Percentiles rank a stretch among this genome's conserved stretches.
Conservation (phyloP, 2,113 vertebrate species). For the Miniopterus natalensis region DNA sequence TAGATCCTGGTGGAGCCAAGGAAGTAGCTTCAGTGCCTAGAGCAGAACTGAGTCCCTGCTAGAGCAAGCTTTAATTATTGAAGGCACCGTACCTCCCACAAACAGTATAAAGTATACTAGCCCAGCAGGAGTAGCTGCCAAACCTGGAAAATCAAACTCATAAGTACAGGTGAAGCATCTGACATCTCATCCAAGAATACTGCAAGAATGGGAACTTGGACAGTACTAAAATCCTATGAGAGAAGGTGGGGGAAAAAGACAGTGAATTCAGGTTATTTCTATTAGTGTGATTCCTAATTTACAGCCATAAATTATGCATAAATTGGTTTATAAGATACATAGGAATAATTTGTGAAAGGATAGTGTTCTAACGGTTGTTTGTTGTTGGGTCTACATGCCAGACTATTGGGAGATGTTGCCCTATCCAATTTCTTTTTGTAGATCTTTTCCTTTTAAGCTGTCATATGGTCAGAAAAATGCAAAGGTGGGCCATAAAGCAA, state of each 20-base stretch:
- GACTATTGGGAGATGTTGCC: not conserved
- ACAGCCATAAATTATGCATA: not conserved
- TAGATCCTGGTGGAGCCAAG: not conserved
- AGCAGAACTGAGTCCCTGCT: not conserved
- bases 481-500: not conserved
- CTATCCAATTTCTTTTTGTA: not conserved
- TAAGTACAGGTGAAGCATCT: not conserved
- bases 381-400: not conserved
- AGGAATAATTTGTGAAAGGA: not conserved
- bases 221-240: not conserved
- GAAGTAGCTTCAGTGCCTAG: not conserved
- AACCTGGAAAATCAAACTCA: not conserved
- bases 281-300: not conserved
- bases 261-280: not conserved
- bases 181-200: not conserved
- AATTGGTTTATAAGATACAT: not conserved
- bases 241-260: not conserved
- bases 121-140: not conserved
- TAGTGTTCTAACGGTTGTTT: not conserved
- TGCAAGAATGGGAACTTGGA: not conserved
- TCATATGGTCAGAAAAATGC: not conserved
- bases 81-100: not conserved
- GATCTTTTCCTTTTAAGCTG: not conserved
- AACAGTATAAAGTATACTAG: no score
- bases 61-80: not conserved